Conservation (phyloP, 2,888 invertebrate genomes). For the Idaea aversata region DNA sequence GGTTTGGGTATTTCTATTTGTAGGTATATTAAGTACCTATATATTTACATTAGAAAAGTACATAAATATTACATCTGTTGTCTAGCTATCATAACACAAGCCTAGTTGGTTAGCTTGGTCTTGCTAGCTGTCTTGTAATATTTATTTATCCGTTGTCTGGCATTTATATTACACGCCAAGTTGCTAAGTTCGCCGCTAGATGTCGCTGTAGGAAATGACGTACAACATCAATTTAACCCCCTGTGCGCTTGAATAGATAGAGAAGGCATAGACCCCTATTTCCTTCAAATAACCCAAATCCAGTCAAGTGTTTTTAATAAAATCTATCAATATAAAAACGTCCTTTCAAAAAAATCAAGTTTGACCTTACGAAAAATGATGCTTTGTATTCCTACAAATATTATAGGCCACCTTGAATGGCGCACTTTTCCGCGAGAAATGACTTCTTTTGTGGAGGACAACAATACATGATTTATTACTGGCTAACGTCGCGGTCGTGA, state of each 20-base stretch:
- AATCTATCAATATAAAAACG: constrained; percentile 17
- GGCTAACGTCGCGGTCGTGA: neutral
- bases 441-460: constrained; percentile 13
- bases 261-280: neutral
- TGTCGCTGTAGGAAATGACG: no score
- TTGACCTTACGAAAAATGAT: neutral
- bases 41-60: no score
- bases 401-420: constrained; percentile 6
- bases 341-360: neutral
- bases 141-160: no score
- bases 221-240: no score
- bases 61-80: no score
- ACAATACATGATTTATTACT: constrained; percentile 12
- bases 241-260: neutral
- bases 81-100: no score
- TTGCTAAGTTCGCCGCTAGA: no score
- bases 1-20: no score
- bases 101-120: no score
- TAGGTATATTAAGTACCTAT: no score
- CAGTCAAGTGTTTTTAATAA: constrained; percentile 3
- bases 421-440: constrained; percentile 11
- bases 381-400: constrained; percentile 2
- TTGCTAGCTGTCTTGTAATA: no score
- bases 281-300: neutral
- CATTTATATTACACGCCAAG: no score